phyloP scores from a whole-genome alignment of 1,140 invertebrate species.

The Drosophila rhopaloa region DNA sequence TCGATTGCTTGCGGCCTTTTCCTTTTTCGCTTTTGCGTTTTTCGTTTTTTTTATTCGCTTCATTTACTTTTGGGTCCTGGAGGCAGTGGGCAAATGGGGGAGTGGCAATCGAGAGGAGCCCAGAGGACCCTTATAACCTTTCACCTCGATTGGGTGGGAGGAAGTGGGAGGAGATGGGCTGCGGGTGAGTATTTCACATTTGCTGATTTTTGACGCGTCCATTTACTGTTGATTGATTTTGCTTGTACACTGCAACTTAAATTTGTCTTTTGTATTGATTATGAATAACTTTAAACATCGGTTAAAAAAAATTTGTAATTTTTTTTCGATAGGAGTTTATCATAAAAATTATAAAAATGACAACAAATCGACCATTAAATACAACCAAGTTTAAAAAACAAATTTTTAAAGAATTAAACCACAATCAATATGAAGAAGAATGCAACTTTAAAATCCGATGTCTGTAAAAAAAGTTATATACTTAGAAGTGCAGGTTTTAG shows the following conservation, averaged over 20 bases:
- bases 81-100: background rate
- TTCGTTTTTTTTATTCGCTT: slow-evolving; percentile 13
- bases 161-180: background rate
- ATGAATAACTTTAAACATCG: too few relatives aligned
- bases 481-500: too few relatives aligned
- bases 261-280: background rate
- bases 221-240: slow-evolving; percentile 77
- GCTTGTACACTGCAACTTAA: slow-evolving; percentile 10
- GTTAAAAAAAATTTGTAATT: too few relatives aligned
- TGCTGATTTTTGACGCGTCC: slow-evolving; percentile 74
- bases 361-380: too few relatives aligned
- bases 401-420: too few relatives aligned
- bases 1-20: slow-evolving; percentile 41
- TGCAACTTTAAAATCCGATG: too few relatives aligned
- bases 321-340: too few relatives aligned
- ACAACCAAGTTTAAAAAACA: too few relatives aligned
- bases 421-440: too few relatives aligned
- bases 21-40: slow-evolving; percentile 1
- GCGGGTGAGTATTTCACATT: slow-evolving; percentile 60
- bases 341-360: too few relatives aligned
- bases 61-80: slow-evolving; percentile 23
- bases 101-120: slow-evolving; percentile 14
- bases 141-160: slow-evolving; percentile 5
- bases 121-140: slow-evolving; percentile 48
- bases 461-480: too few relatives aligned